phyloP scores from a whole-genome alignment of 1,140 invertebrate species.

The Agrypnia vestita region DNA sequence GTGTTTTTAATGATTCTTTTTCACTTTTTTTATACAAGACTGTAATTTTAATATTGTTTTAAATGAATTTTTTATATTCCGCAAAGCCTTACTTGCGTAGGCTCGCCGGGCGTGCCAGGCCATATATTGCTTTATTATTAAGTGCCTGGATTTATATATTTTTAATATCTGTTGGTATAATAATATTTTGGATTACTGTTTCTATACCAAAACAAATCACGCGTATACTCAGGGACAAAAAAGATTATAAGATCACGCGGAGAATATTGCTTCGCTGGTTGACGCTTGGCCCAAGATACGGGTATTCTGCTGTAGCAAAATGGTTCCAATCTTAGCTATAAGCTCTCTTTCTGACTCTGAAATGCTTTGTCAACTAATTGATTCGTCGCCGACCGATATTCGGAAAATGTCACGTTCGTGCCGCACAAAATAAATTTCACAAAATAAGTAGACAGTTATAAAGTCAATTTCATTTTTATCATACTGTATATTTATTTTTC shows the following conservation, averaged over 20 bases:
- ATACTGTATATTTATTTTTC: too few relatives aligned
- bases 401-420: conserved; percentile 18
- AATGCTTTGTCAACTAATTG: conserved; percentile 40
- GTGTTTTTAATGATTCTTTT: too few relatives aligned
- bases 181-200: not conserved
- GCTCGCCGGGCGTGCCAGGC: too few relatives aligned
- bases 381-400: conserved; percentile 23
- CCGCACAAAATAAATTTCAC: conserved; percentile 16
- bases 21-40: too few relatives aligned
- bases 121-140: too few relatives aligned
- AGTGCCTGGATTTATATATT: too few relatives aligned
- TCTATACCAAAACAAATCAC: conserved; percentile 28
- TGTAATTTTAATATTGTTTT: too few relatives aligned
- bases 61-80: too few relatives aligned
- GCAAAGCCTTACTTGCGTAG: too few relatives aligned
- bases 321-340: conserved; percentile 22
- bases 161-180: too few relatives aligned
- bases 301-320: conserved; percentile 15
- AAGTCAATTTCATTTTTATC: not conserved
- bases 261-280: conserved; percentile 39
- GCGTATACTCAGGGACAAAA: conserved; percentile 22
- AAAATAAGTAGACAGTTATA: not conserved
- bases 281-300: conserved; percentile 21
- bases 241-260: conserved; percentile 33
- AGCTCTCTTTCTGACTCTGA: conserved; percentile 20